A percentile compares a stretch with the other conserved stretches of the same genome.
Evolutionary conservation across 2,113 vertebrate genomes (phyloP).

Genomic region (Sturnus vulgaris): DNA sequence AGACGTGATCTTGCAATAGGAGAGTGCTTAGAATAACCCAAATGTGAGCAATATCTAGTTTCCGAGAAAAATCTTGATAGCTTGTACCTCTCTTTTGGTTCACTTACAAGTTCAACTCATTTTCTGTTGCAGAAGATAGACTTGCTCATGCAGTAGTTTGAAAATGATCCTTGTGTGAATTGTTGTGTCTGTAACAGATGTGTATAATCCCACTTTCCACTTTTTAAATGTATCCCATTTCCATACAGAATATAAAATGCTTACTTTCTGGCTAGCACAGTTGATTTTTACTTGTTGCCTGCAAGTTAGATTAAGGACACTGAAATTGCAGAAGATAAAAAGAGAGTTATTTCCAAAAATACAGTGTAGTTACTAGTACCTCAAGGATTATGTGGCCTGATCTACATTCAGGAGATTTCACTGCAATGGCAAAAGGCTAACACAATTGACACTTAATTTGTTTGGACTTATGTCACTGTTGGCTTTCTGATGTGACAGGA

Average conservation of each 20-base stretch:
- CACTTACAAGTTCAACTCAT: neutral
- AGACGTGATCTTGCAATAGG: neutral
- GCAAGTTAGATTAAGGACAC: neutral
- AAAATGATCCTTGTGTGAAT: neutral
- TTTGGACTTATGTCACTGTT: conserved; percentile 39
- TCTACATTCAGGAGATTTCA: conserved; percentile 25
- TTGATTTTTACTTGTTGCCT: neutral
- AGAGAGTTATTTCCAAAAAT: conserved; percentile 26
- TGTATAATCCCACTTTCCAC: neutral
- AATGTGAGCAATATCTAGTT: neutral
- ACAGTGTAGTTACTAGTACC: neutral
- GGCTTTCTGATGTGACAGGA: conserved; percentile 41
- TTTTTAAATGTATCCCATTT: neutral
- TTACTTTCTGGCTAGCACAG: neutral
- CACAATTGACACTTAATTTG: conserved; percentile 37
- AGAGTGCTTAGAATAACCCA: neutral
- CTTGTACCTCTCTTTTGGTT: neutral
- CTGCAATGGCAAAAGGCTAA: conserved; percentile 28
- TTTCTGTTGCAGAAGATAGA: neutral
- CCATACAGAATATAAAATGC: neutral
- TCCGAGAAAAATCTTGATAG: neutral
- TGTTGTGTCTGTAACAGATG: neutral
- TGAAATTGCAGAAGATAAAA: neutral
- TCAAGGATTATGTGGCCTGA: neutral
- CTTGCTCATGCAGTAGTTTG: neutral